Base-by-base conservation (phyloP, 2,113 vertebrate genomes). In the Ascaphus truei region DNA sequence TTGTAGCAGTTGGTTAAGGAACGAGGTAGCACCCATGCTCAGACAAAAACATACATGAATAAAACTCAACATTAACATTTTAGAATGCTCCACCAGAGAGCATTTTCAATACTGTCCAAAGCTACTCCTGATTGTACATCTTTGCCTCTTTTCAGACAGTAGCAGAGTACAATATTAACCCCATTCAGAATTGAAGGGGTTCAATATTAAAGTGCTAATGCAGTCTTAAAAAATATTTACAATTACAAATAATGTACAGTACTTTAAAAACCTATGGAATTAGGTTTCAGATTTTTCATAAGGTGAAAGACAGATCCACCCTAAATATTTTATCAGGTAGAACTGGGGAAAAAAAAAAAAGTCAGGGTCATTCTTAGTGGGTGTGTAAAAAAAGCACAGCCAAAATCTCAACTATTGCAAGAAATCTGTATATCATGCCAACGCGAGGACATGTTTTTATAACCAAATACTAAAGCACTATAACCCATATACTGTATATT, bases 1-100 rank as follows among this genome's bases (percentile, higher is more conserved):
- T 78, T 84, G 81, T 80, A 86, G 83, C 83, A 84, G 82, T 77
- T 83, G 84, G 76, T 81, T 81, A 82, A 84, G 80, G 77, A 87
- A 81, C 82, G 77, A 80, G 77, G 75, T 79, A 85, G 86, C 79
- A 78, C 78, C 83, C 75, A 41, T 73, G 25, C 62, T 53, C 34
- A 18, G 10, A 51, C 45, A 16, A 23, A 60, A 78, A 89, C 75
- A 5, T 8, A 56, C 27, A 67, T 23, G 41, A 36, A 48, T 29
- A 41, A 84, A 82, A 81, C n/a, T n/a, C n/a, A n/a, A 81, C 76
- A 76, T 1, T 16, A 61, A 27, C 23, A 75, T 74, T 83, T 78
- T 81, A 89, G 84, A 89, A 76, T 75, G 76, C 52, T 69, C 80
- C 58, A 74, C 73, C 81, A 84, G 36, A 29, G 84, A 87, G 84